Evolutionary conservation across 2,113 vertebrate species (phyloP).

Genomic region (Fregata magnificens): DNA sequence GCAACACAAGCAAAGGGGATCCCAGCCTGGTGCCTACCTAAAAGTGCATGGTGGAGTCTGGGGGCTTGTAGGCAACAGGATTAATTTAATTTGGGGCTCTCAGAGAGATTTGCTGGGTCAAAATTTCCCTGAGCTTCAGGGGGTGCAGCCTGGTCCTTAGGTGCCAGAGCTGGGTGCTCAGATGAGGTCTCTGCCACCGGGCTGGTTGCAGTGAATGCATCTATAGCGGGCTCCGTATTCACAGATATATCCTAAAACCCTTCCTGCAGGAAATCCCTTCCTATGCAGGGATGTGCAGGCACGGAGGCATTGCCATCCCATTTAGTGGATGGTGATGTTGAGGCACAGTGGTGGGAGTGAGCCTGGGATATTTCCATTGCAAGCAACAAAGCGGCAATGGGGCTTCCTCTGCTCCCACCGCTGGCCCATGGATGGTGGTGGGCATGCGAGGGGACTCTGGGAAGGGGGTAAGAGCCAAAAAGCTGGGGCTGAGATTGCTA

Average conservation of each 20-base stretch:
- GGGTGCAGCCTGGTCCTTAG: background rate
- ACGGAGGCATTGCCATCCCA: rapidly evolving
- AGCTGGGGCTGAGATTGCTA: background rate
- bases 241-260: background rate
- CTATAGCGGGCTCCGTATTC: background rate
- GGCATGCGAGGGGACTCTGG: background rate
- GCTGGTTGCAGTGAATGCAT: background rate
- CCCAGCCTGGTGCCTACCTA: background rate
- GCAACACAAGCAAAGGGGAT: rapidly evolving
- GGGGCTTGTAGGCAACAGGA: background rate
- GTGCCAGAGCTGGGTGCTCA: background rate
- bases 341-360: rapidly evolving
- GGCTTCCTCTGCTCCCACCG: background rate
- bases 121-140: background rate
- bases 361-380: background rate
- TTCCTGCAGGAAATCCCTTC: background rate
- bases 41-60: rapidly evolving
- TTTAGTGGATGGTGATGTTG: background rate
- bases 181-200: background rate
- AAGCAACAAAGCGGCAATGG: rapidly evolving
- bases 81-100: background rate
- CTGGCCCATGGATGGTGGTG: rapidly evolving
- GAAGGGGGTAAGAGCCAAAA: background rate
- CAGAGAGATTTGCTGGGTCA: background rate
- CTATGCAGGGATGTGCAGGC: background rate